phyloP scores from a whole-genome alignment of 2,113 vertebrate genomes.

The Anhinga anhinga region DNA sequence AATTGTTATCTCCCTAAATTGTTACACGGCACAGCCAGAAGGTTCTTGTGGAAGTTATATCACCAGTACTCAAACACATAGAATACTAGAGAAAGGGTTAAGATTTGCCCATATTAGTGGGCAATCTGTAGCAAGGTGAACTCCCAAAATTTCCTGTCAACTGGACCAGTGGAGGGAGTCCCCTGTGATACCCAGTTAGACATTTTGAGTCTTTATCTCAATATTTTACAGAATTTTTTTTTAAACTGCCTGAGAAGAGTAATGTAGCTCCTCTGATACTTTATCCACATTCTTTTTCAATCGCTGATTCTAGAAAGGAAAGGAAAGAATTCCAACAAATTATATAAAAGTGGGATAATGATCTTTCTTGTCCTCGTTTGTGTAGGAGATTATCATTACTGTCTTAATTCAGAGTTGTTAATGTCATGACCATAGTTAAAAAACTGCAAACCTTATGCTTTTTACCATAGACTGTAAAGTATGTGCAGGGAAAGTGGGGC shows the following conservation, averaged over 20 bases:
- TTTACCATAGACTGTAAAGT: not conserved
- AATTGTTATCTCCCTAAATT: not conserved
- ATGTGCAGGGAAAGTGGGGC: not conserved
- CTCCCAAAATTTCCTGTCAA: not conserved
- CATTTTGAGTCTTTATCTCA: not conserved
- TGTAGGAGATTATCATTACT: not conserved
- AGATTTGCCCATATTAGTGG: not conserved
- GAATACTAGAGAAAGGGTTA: not conserved
- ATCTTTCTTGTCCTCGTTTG: not conserved
- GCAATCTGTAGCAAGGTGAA: not conserved
- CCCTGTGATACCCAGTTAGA: not conserved
- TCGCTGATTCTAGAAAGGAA: not conserved
- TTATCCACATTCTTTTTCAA: not conserved
- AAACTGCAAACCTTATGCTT: not conserved
- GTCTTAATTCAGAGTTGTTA: not conserved
- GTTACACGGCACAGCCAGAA: not conserved
- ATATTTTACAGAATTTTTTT: not conserved
- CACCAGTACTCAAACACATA: not conserved
- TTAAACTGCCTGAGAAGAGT: not conserved
- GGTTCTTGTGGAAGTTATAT: not conserved
- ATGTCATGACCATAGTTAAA: not conserved
- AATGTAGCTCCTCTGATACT: not conserved
- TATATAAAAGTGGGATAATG: not conserved
- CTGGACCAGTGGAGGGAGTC: not conserved
- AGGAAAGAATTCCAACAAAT: not conserved